These are phyloP conservation scores for Cybosia mesomella DNA, from an alignment of 2,888 invertebrate species.

Conservation along the genomic window DNA sequence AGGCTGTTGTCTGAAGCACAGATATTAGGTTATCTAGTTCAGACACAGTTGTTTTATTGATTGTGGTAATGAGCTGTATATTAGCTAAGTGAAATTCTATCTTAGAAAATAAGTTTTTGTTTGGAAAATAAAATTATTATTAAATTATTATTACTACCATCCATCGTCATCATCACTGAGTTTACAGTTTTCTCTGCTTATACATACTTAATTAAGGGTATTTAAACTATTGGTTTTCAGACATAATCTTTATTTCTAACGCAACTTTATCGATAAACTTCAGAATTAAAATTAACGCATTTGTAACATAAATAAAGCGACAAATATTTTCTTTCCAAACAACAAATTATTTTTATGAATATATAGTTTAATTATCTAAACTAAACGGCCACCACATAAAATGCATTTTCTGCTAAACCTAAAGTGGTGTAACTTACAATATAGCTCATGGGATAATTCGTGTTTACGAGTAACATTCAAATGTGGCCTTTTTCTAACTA, in stretches of 20 bases:
- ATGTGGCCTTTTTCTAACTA: conserved; percentile 56
- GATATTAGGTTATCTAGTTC: too few species aligned
- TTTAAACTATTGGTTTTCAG: conserved; percentile 52
- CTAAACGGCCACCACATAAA: conserved; percentile 36
- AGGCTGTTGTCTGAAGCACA: too few species aligned
- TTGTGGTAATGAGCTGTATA: too few species aligned
- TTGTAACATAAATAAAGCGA: conserved; percentile 62
- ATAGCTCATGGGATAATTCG: conserved; percentile 64
- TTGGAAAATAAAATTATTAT: too few species aligned
- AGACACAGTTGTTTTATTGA: too few species aligned
- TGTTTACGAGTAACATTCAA: conserved; percentile 57
- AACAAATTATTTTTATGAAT: conserved; percentile 37
- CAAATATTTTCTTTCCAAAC: conserved; percentile 45
- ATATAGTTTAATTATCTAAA: conserved; percentile 35
- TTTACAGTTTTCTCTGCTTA: neutral
- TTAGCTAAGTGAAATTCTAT: too few species aligned
- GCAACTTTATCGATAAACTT: conserved; percentile 70
- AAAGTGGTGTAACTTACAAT: conserved; percentile 60
- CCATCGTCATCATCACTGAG: neutral
- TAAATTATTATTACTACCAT: too few species aligned
- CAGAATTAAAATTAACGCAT: conserved; percentile 61
- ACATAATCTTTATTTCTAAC: conserved; percentile 80
- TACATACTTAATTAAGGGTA: conserved; percentile 10
- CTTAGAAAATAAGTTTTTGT: too few species aligned
- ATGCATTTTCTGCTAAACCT: conserved; percentile 53